Evolutionary conservation across 2,888 invertebrate genomes (phyloP).

Genomic region (Hypolimnas misippus): DNA sequence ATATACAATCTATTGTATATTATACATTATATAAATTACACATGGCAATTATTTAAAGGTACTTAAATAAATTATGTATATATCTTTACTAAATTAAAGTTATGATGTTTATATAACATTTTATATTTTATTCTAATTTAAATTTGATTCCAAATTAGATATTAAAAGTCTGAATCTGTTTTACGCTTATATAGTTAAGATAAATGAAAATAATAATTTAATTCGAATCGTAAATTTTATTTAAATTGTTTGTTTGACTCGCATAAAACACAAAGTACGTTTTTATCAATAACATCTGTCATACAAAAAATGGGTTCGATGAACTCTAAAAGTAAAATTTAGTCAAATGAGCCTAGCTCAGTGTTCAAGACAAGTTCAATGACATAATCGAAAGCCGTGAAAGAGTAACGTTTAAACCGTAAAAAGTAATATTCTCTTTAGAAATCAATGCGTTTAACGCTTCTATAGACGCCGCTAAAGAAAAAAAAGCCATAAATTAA

Average conservation of each 20-base stretch:
- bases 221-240: not conserved
- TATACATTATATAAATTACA: too few relatives aligned
- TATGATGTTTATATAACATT: too few relatives aligned
- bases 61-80: too few relatives aligned
- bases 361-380: constrained; percentile 38
- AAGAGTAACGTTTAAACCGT: constrained; percentile 22
- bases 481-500: constrained; percentile 21
- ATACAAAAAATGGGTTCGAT: constrained; percentile 34
- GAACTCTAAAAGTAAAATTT: constrained; percentile 37
- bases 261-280: not conserved
- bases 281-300: not conserved
- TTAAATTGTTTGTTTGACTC: not conserved
- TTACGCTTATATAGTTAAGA: not conserved
- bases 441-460: not conserved
- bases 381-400: constrained; percentile 39
- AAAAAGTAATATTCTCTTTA: constrained; percentile 15
- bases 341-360: constrained; percentile 36
- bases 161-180: not conserved
- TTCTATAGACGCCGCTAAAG: constrained; percentile 17
- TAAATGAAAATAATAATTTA: not conserved
- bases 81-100: too few relatives aligned
- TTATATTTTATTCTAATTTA: too few relatives aligned
- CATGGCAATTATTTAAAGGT: too few relatives aligned
- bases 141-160: not conserved
- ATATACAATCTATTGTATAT: not conserved